Percentiles rank a stretch among this genome's conserved stretches.
These are phyloP conservation scores for Heliothis peltigera DNA, from an alignment of 2,888 invertebrate species.

Conservation along the genomic window DNA sequence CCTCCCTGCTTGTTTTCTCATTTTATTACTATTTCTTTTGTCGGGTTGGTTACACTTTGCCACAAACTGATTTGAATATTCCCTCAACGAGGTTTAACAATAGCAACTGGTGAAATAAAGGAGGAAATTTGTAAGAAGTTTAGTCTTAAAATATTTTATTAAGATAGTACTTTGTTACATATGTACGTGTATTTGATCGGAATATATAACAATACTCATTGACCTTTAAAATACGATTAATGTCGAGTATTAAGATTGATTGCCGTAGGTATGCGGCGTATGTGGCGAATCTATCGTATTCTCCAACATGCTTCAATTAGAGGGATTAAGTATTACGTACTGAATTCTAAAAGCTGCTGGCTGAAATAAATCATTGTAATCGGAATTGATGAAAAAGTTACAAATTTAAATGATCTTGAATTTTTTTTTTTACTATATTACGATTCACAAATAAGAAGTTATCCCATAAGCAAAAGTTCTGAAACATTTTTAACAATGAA, in stretches of 20 bases:
- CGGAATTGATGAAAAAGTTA: constrained; percentile 20
- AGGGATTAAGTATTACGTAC: constrained; percentile 35
- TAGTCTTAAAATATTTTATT: constrained; percentile 41
- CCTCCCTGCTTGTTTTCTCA: constrained; percentile 65
- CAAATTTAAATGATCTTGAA: background rate
- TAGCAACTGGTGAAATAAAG: constrained; percentile 53
- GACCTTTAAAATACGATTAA: constrained; percentile 38
- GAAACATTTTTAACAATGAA: too few relatives aligned
- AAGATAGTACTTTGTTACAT: too few relatives aligned
- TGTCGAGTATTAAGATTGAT: constrained; percentile 51
- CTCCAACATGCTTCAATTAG: constrained; percentile 36
- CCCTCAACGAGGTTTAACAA: constrained; percentile 56
- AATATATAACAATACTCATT: constrained; percentile 40
- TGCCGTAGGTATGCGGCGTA: constrained; percentile 17
- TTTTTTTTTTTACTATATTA: background rate
- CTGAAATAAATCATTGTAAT: constrained; percentile 30
- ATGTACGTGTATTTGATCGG: too few relatives aligned
- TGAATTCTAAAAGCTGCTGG: constrained; percentile 37
- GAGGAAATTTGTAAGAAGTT: constrained; percentile 39
- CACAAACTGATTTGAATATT: constrained; percentile 64
- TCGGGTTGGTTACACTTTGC: constrained; percentile 60
- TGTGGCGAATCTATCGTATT: constrained; percentile 36
- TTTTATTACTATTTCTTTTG: constrained; percentile 69
- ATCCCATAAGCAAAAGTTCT: too few relatives aligned
- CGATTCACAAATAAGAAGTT: too few relatives aligned